Evolutionary conservation across 1,140 invertebrate genomes (phyloP), one percentile per base, ranked within the genome.

Genomic region (Physella acuta): DNA sequence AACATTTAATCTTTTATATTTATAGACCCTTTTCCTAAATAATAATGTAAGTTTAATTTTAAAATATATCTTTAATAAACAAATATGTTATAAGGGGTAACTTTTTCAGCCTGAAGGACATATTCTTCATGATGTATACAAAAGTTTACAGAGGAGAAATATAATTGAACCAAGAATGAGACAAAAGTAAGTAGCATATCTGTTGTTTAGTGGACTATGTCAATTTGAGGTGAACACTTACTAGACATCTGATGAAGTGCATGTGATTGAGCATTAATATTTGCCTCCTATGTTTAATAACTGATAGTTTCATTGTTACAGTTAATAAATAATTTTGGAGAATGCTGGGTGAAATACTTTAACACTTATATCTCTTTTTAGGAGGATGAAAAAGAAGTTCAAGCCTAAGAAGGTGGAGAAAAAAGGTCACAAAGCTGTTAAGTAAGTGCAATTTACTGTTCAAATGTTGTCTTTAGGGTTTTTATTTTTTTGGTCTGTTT

Each of bases 81-180:
- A 58, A 67, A 56, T 30, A n/a, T 37, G n/a, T 17, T 51, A 28
- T 49, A 24, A 14, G 0, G 16, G 11, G n/a, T 24, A n/a, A 28
- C 14, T 63, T 66, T 79, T 79, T 26, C 73, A 87, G 83, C 85
- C 88, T 14, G 87, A 89, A 76, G 90, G 90, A 58, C 90, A 88
- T 84, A 77, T 93, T 33, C 80, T 93, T 0, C 85, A 87, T 63
- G 92, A 94, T 74, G 85, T 92, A 65, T 93, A 90, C 76, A 91
- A 92, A 71, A 92, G 90, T 77, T 80, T 94, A 70, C 92, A 94
- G 83, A 91, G 90, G 75, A 88, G 92, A 78, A 93, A 91, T 80
- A 89, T 93, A 61, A 79, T 93, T 68, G 89, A 91, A 76, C 88
- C 90, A 24, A 78, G 87, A 71, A 66, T 81, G 20, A 79, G 75